phyloP scores from a whole-genome alignment of 1,140 invertebrate genomes.

The Drosophila tsacasi region DNA sequence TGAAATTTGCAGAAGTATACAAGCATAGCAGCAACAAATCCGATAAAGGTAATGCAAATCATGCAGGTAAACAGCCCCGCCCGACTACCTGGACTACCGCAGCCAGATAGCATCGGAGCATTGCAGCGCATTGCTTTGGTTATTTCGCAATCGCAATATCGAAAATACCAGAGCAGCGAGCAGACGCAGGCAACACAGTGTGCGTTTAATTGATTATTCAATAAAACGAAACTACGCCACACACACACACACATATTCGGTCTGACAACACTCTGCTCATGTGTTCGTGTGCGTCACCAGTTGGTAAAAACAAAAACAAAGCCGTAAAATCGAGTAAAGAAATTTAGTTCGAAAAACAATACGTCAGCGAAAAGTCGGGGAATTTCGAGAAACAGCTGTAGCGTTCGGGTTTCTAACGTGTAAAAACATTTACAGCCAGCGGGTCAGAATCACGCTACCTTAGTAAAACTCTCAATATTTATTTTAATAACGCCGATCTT shows the following conservation, averaged over 20 bases:
- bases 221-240: slow-evolving; percentile 66
- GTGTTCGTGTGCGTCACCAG: slow-evolving; percentile 52
- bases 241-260: slow-evolving; percentile 47
- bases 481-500: not conserved
- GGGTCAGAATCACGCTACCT: not conserved
- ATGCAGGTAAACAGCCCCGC: slow-evolving; percentile 17
- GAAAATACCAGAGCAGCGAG: slow-evolving; percentile 68
- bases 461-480: not conserved
- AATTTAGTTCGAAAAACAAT: slow-evolving; percentile 63
- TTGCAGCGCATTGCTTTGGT: slow-evolving; percentile 5
- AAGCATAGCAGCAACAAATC: slow-evolving; percentile 44
- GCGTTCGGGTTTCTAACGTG: slow-evolving; percentile 13
- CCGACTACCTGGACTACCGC: not conserved
- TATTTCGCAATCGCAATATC: slow-evolving; percentile 50
- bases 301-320: slow-evolving; percentile 57
- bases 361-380: slow-evolving; percentile 60
- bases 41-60: slow-evolving; percentile 72
- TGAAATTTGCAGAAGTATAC: slow-evolving; percentile 51
- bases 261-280: slow-evolving; percentile 17
- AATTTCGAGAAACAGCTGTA: slow-evolving; percentile 65
- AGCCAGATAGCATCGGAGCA: not conserved
- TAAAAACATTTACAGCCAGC: slow-evolving; percentile 2
- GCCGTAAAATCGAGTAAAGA: slow-evolving; percentile 38
- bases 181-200: slow-evolving; percentile 32
- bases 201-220: slow-evolving; percentile 83